Evolutionary conservation across 2,888 invertebrate species (phyloP).

Genomic region (Drosophila ochracea): DNA sequence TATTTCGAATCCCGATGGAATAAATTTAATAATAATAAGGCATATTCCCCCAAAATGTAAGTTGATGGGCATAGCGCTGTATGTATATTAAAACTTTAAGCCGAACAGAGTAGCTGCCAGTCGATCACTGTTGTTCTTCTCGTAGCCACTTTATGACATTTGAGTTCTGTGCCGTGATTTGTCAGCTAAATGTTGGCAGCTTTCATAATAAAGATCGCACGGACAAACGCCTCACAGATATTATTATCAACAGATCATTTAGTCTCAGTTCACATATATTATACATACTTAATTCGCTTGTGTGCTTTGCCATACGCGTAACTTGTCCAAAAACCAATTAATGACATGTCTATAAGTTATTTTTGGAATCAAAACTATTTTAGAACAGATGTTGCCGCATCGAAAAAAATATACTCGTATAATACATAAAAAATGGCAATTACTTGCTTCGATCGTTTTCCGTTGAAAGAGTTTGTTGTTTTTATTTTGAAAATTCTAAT

Average conservation of each 20-base stretch:
- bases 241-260: slow-evolving; percentile 46
- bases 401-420: slow-evolving; percentile 9
- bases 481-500: neutral
- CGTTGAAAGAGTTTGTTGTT: neutral
- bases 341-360: slow-evolving; percentile 65
- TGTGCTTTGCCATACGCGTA: slow-evolving; percentile 36
- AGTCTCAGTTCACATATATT: slow-evolving; percentile 14
- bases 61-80: neutral
- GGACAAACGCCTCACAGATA: slow-evolving; percentile 14
- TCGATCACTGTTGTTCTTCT: neutral
- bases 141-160: slow-evolving; percentile 7
- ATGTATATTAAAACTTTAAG: neutral
- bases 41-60: neutral
- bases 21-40: neutral
- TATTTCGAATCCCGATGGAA: neutral
- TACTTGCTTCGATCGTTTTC: slow-evolving; percentile 16
- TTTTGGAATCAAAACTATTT: slow-evolving; percentile 77
- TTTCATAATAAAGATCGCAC: slow-evolving; percentile 18
- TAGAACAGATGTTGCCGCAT: slow-evolving; percentile 49
- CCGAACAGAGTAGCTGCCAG: neutral
- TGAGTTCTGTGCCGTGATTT: slow-evolving; percentile 36
- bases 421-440: slow-evolving; percentile 38
- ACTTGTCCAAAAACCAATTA: slow-evolving; percentile 76
- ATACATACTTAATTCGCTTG: slow-evolving; percentile 7
- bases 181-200: slow-evolving; percentile 39